Evolutionary conservation across 2,888 invertebrate species (phyloP).

Genomic region (Achlya flavicornis): DNA sequence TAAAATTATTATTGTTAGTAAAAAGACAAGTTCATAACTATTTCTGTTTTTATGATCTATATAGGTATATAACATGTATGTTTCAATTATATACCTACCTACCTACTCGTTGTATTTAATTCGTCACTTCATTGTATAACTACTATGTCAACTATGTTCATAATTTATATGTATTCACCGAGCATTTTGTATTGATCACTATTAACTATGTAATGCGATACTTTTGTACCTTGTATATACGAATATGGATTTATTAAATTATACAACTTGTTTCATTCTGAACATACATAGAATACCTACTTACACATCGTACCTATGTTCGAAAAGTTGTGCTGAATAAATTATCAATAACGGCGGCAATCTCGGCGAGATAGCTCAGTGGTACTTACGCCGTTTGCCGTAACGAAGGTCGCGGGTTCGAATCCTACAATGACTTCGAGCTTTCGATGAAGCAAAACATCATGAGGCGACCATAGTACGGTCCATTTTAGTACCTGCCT

Average conservation of each 20-base stretch:
- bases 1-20: neutral
- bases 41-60: neutral
- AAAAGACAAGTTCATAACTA: constrained; percentile 2
- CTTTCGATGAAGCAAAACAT: no score
- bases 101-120: neutral
- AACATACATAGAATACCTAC: no score
- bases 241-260: constrained; percentile 42
- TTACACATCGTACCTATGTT: no score
- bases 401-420: no score
- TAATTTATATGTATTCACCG: neutral
- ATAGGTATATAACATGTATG: neutral
- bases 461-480: no score
- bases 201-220: constrained; percentile 39
- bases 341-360: no score
- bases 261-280: neutral
- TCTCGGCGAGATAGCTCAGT: no score
- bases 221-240: constrained; percentile 69
- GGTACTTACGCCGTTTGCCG: no score
- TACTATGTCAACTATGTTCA: neutral
- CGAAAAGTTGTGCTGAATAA: no score
- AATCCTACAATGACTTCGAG: no score
- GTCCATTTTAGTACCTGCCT: no score
- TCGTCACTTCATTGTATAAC: neutral
- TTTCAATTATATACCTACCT: neutral
- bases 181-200: constrained; percentile 8